These are phyloP conservation scores for Philypnodon macrostomus DNA, from an alignment of 2,797 vertebrate genomes.

Conservation along the genomic window DNA sequence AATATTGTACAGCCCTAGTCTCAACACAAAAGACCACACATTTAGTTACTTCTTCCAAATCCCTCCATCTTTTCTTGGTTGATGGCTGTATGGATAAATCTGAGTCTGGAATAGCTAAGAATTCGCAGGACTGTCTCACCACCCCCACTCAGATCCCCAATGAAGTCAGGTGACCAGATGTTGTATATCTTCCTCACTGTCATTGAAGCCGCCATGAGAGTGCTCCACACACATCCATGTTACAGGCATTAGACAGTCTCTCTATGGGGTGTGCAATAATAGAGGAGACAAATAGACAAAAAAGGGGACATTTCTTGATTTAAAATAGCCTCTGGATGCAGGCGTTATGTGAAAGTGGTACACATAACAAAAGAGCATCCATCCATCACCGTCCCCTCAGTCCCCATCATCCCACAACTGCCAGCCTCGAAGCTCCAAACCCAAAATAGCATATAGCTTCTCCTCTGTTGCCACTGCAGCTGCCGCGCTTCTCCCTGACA, in stretches of 20 bases:
- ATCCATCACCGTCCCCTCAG: conserved; percentile 42
- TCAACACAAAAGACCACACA: conserved; percentile 17
- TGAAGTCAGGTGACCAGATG: conserved; percentile 78
- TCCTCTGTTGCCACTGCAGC: conserved; percentile 73
- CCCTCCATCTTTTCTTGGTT: conserved; percentile 33
- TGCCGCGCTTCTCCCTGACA: conserved; percentile 66
- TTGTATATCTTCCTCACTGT: conserved; percentile 74
- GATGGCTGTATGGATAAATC: conserved; percentile 53
- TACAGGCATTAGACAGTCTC: conserved; percentile 40
- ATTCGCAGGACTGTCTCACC: conserved; percentile 60
- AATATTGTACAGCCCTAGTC: conserved; percentile 29
- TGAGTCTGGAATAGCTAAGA: conserved; percentile 53
- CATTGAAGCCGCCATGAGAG: conserved; percentile 68
- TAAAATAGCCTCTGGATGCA: conserved; percentile 26
- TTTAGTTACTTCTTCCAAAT: conserved; percentile 20
- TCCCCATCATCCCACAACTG: conserved; percentile 54
- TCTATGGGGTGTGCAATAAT: conserved; percentile 4
- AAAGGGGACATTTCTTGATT: conserved; percentile 23
- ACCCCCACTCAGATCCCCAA: conserved; percentile 65
- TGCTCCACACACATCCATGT: conserved; percentile 60
- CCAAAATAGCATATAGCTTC: conserved; percentile 66
- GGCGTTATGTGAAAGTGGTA: conserved; percentile 42
- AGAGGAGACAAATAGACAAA: conserved; percentile 24
- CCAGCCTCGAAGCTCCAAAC: conserved; percentile 51
- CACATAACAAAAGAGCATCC: conserved; percentile 69